Base-by-base conservation (phyloP, 2,797 vertebrate genomes). In the Acipenser oxyrinchus region DNA sequence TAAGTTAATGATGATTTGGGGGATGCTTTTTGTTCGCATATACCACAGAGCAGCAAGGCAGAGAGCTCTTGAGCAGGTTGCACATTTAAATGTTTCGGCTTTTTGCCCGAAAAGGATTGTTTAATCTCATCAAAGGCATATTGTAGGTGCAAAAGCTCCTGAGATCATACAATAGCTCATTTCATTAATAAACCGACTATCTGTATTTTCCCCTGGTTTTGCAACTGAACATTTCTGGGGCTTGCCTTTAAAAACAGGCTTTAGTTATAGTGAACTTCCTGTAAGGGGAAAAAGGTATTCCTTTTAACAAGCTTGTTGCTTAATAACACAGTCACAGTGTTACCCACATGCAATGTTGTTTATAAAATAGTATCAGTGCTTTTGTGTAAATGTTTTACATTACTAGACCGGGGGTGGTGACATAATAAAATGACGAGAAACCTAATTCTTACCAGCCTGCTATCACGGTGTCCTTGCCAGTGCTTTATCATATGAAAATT, bases 1-100 rank as follows among this genome's bases (percentile, higher is more conserved):
- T 63, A 68, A 75, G 70, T 72, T 78, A 73, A 73, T 72, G 63
- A 65, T 75, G 64, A 74, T 79, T 74, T 74, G 49, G 72, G 37
- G 72, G 68, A 67, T 72, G 58, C 68, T 66, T 51, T 71, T 51
- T 59, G 50, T 13, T 66, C 60, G 62, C 61, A 63, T 50, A 12
- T 67, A 66, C 60, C 37, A 23, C 63, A 64, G 61, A 6, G 49
- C 23, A 62, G 64, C 53, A 3, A 15, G 66, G 52, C 48, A 49
- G 53, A 66, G 63, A 60, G 51, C 64, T 63, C 13, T 48, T 57
- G 51, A 65, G 49, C 63, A 57, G 63, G 53, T 61, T 73, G 62
- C 55, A 48, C 63, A 68, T 74, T 59, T 74, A 49, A 65, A 37
- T 65, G 50, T 65, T 50, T 63, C 13, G 63, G 70, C 52, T 72